These are phyloP conservation scores for Miniopterus natalensis DNA, from an alignment of 2,113 vertebrate genomes.

Conservation along the genomic window DNA sequence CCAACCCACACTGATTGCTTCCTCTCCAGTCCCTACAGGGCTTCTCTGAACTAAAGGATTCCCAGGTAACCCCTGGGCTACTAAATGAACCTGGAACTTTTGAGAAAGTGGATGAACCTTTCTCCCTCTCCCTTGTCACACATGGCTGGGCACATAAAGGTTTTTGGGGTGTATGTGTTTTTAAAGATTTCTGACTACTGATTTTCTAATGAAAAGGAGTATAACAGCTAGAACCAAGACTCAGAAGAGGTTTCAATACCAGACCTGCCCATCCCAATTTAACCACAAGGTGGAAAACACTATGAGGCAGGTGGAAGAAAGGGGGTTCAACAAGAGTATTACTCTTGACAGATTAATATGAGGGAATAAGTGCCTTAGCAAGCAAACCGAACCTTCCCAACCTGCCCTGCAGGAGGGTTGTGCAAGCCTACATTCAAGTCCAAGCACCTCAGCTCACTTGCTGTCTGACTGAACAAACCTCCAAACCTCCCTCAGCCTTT, in stretches of 20 bases:
- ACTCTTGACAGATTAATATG: not conserved
- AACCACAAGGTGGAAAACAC: not conserved
- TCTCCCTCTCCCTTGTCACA: not conserved
- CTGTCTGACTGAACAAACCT: not conserved
- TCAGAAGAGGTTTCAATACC: not conserved
- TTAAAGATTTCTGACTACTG: not conserved
- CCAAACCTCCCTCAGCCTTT: not conserved
- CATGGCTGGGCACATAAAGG: not conserved
- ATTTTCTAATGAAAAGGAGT: constrained; percentile 6
- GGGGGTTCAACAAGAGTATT: not conserved
- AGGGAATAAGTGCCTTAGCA: not conserved
- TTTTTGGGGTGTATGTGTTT: not conserved
- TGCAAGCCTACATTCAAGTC: not conserved
- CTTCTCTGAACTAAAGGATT: not conserved
- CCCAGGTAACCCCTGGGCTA: not conserved
- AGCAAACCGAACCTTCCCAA: not conserved
- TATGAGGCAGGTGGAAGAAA: not conserved
- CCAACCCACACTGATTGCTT: not conserved
- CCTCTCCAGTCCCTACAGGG: not conserved
- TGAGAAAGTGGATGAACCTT: not conserved
- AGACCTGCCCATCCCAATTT: not conserved
- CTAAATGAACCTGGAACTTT: not conserved
- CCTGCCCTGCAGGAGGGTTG: not conserved
- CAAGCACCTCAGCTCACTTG: not conserved
- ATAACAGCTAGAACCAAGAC: not conserved